Evolutionary conservation across 2,113 vertebrate species (phyloP), one percentile per base, ranked within the genome.

Genomic region (Mesembrinibis cayennensis): DNA sequence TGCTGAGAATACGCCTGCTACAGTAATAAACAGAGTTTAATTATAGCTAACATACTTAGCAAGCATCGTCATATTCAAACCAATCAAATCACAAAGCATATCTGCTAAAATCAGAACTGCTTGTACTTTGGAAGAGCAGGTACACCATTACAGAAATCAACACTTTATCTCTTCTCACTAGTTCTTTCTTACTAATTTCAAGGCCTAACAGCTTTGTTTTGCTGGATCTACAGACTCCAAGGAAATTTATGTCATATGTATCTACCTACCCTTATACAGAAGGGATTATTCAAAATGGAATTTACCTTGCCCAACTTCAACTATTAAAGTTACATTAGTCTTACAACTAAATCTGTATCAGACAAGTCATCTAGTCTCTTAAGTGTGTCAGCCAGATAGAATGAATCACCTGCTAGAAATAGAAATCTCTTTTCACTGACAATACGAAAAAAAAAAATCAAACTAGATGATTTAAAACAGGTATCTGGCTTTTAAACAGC

Each of bases 1-100:
- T 98, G 98, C 98, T 87, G 99, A 99, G 97, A 98, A 98, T 69
- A 99, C 98, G 95, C 98, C 98, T 96, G 98, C 99, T 98, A 94
- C 95, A 97, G 95, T 97, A 93, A 97, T 61, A 95, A 97, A 98
- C 59, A 91, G 77, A 96, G 79, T 47, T 95, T 82, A 93, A 95
- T 96, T 97, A 94, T 73, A 97, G 91, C 87, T 94, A 91, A 91
- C 88, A 96, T 55, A 83, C 73, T 94, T 82, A 67, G 87, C 71
- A 80, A 84, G 72, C 50, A 89, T 9, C 42, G 79, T 81, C 72
- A 89, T 27, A 95, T 20, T 74, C 89, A 93, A 81, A 85, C 29
- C 83, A 97, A 89, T 50, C 65, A 92, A 89, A 92, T 62, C 83
- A 85, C 76, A 95, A 73, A 66, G 69, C 36, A 32, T 55, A 89